A percentile compares a stretch with the other conserved stretches of the same genome.
Evolutionary conservation across 2,797 vertebrate species (phyloP).

Genomic region (Stomatorhinus walkeri): DNA sequence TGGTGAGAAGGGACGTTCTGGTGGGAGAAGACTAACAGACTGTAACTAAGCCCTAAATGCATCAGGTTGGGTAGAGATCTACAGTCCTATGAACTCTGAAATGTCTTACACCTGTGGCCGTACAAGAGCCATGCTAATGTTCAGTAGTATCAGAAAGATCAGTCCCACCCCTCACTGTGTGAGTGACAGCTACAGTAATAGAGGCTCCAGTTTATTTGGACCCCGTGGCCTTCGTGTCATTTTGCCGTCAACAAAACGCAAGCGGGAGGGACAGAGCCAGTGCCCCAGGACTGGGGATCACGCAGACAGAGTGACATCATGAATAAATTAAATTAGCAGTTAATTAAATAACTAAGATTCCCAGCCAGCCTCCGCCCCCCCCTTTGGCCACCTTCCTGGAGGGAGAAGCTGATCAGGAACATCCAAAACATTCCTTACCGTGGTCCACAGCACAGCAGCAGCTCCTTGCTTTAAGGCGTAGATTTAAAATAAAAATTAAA

Average conservation of each 20-base stretch:
- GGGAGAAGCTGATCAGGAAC: background rate
- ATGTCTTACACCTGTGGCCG: background rate
- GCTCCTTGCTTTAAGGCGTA: background rate
- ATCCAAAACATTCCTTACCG: background rate
- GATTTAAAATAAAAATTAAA: background rate
- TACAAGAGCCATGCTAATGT: background rate
- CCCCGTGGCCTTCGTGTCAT: background rate
- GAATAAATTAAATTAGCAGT: constrained; percentile 14
- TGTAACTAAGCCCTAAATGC: background rate
- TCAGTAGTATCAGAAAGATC: background rate
- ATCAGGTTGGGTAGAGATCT: background rate
- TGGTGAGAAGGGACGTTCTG: background rate
- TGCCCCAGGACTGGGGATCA: background rate
- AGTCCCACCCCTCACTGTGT: background rate
- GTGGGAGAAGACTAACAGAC: background rate
- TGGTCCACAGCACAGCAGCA: background rate
- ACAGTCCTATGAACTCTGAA: background rate
- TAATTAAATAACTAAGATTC: constrained; percentile 1
- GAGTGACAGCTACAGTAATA: background rate
- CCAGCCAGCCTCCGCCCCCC: background rate
- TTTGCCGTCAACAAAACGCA: background rate
- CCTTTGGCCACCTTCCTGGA: background rate
- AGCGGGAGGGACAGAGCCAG: background rate
- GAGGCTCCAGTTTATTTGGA: background rate
- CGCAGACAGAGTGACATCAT: background rate